Base-by-base conservation (phyloP, 1,140 invertebrate genomes). In the Lepidurus arcticus region DNA sequence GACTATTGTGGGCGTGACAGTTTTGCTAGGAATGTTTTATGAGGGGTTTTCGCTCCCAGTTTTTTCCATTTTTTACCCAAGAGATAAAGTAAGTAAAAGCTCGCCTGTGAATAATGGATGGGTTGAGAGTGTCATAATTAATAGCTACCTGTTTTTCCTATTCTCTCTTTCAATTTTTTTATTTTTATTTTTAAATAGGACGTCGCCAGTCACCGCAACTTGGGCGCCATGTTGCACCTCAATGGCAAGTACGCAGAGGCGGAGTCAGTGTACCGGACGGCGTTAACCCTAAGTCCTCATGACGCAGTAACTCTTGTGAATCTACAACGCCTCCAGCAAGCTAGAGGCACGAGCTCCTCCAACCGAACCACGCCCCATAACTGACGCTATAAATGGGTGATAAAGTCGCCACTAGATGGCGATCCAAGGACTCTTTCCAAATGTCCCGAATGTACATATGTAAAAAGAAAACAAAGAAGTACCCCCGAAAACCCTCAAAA, bases 181-280 rank as follows among this genome's bases (percentile, higher is more conserved):
- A 42, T 43, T 78, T 2, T 53, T 45, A 75, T 79, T 80, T 13
- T 13, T 44, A n/a, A n/a, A 73, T 83, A 88, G 87, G 84, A 87
- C 75, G 85, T 87, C 0, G 83, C 85, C 13, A 85, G 86, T 73
- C 87, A 88, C 79, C 87, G 88, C 84, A 89, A 89, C 80, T 81
- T 89, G 42, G 88, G 88, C 43, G 88, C 88, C 65, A 89, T 89
- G 83, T 83, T 88, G 13, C 88, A 89, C 82, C 83, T 88, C 24
- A 88, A 88, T 80, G 85, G 85, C 10, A 88, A 88, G 82, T 83
- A 86, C 21, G 76, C 81, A 44, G 87, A 88, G 81, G 88, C 88
- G 7, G 86, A 88, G 81, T 65, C 79, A 65, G 85, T 85, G 80
- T 89, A 89, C 82, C 78, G 86, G 47, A 81, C 82, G 76, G 88